Evolutionary conservation across 1,140 invertebrate species (phyloP).

Genomic region (Caenorhabditis inopinata): DNA sequence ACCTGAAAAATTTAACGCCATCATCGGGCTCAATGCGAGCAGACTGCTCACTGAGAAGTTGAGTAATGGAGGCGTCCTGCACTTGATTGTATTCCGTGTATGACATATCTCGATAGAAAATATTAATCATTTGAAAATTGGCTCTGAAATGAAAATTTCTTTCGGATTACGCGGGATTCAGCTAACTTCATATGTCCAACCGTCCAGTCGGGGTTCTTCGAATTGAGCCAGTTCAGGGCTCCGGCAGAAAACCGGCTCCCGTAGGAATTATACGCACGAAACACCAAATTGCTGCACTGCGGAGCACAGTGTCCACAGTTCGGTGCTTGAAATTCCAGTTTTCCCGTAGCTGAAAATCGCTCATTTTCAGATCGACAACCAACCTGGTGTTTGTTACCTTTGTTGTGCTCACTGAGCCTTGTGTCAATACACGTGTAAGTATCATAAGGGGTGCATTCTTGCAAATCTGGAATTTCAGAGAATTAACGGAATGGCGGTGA

Average conservation of each 20-base stretch:
- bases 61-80: constrained; percentile 7
- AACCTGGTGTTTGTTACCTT: too few species aligned
- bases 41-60: constrained; percentile 33
- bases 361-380: too few species aligned
- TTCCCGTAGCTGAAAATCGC: background rate
- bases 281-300: background rate
- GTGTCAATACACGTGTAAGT: background rate
- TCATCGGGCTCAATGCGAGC: too few species aligned
- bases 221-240: constrained; percentile 7
- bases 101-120: constrained; percentile 39
- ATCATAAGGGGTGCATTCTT: constrained; percentile 28
- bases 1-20: constrained; percentile 23
- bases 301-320: background rate
- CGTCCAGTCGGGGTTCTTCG: constrained; percentile 9
- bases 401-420: background rate
- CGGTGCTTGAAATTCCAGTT: background rate
- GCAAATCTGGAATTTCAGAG: background rate
- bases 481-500: background rate
- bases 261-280: constrained; percentile 11
- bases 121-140: constrained; percentile 33
- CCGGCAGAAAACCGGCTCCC: background rate
- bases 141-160: background rate
- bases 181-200: constrained; percentile 9
- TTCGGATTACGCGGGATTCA: background rate
- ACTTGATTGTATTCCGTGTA: constrained; percentile 34